These are phyloP conservation scores for Papilio polytes DNA, from an alignment of 1,140 invertebrate species.

Conservation along the genomic window DNA sequence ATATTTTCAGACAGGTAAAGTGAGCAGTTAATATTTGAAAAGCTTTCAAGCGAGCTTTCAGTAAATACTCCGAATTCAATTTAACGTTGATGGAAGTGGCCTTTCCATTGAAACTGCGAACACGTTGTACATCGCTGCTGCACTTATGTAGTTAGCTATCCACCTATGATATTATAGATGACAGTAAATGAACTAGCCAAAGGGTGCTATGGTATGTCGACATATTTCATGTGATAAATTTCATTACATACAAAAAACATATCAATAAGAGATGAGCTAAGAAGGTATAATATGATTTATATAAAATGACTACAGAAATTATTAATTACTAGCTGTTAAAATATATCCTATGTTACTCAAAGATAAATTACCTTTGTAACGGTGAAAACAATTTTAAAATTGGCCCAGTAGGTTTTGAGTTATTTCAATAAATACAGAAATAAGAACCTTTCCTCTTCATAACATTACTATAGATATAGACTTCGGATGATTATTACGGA, in stretches of 20 bases:
- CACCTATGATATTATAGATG: not conserved
- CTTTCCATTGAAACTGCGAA: not conserved
- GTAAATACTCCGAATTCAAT: slow-evolving; percentile 6
- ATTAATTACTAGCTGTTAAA: not conserved
- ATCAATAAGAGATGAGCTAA: not conserved
- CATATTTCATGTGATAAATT: not conserved
- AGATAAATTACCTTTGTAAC: not conserved
- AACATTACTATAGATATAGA: no score
- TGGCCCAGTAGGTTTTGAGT: no score
- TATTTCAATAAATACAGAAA: no score
- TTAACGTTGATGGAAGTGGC: slow-evolving; percentile 7
- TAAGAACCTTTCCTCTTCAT: no score
- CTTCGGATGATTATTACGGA: no score
- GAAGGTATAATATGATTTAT: not conserved
- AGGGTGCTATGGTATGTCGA: not conserved
- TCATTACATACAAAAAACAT: no score
- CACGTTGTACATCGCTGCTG: not conserved
- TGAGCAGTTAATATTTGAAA: not conserved
- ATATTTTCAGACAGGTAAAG: slow-evolving; percentile 10
- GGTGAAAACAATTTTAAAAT: no score
- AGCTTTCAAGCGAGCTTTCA: slow-evolving; percentile 25
- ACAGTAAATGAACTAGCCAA: not conserved
- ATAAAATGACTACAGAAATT: not conserved
- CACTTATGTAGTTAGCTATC: not conserved
- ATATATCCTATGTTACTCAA: no score